A percentile compares a stretch with the other conserved stretches of the same genome.
Conservation (phyloP, 2,113 vertebrate species). For the Hippocampus mohnikei region DNA sequence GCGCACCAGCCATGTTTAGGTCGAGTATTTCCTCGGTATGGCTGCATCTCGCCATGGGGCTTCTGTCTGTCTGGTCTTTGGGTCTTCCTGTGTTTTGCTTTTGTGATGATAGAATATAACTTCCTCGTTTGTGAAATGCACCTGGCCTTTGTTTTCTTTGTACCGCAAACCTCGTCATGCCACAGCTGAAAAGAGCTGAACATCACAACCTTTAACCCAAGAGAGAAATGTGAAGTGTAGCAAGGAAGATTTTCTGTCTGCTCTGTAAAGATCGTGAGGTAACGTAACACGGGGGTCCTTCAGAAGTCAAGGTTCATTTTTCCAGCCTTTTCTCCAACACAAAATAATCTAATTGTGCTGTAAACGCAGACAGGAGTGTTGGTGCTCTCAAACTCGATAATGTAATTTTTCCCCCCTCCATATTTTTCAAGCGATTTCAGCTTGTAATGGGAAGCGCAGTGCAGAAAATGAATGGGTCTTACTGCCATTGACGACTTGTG, state of each 20-base stretch:
- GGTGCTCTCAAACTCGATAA: background rate
- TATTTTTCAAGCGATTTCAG: background rate
- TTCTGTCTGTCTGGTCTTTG: constrained; percentile 30
- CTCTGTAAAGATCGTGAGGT: background rate
- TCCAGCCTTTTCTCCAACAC: background rate
- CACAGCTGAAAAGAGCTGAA: constrained; percentile 30
- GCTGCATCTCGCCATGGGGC: constrained; percentile 30
- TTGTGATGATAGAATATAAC: constrained; percentile 45
- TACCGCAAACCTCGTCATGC: constrained; percentile 60
- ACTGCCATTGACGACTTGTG: background rate
- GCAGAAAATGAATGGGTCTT: background rate
- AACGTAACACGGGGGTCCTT: background rate
- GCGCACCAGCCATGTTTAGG: constrained; percentile 26
- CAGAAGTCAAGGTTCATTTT: background rate
- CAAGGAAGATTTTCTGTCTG: constrained; percentile 13
- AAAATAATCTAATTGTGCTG: background rate
- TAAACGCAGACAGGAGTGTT: background rate
- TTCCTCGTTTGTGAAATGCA: constrained; percentile 65
- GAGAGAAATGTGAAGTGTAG: constrained; percentile 2
- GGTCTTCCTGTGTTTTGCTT: constrained; percentile 68
- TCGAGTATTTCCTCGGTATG: constrained; percentile 40
- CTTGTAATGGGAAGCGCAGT: background rate
- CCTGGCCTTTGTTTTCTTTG: constrained; percentile 66
- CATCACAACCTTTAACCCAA: constrained; percentile 9
- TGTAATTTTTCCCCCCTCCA: background rate